A percentile compares a stretch with the other conserved stretches of the same genome.
Evolutionary conservation across 2,113 vertebrate genomes (phyloP).

Genomic region (Sturnira hondurensis): DNA sequence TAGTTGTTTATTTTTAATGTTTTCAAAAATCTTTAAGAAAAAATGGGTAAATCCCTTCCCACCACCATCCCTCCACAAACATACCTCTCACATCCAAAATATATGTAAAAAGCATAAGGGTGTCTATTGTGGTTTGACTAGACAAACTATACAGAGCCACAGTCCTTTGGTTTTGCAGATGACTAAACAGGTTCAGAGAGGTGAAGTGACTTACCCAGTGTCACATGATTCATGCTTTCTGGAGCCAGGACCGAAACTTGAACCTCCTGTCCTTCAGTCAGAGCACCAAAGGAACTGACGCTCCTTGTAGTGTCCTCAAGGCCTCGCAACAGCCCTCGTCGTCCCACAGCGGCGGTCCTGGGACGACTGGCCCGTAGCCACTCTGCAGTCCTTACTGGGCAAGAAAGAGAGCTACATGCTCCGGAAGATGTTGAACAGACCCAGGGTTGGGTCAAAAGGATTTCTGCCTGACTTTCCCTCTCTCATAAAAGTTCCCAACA

Average conservation of each 20-base stretch:
- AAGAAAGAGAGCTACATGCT: background rate
- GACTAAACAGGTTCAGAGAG: background rate
- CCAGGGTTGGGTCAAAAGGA: background rate
- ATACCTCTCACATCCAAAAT: background rate
- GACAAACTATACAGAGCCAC: background rate
- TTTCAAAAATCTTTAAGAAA: background rate
- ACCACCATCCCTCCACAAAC: background rate
- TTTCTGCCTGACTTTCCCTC: background rate
- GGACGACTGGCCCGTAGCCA: background rate
- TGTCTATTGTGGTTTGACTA: background rate
- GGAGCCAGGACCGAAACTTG: background rate
- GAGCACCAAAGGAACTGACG: background rate
- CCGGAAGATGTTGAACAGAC: background rate
- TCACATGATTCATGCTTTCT: background rate
- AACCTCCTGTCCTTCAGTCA: background rate
- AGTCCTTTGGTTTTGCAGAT: background rate
- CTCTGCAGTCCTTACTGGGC: background rate
- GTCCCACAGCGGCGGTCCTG: background rate
- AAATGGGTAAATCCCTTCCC: background rate
- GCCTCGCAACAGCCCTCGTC: background rate
- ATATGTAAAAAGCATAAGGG: background rate
- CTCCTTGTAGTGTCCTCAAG: background rate
- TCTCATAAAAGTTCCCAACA: background rate
- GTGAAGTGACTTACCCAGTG: background rate
- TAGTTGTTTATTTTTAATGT: conserved; percentile 14